Evolutionary conservation across 2,888 invertebrate genomes (phyloP), one percentile per base, ranked within the genome.

Genomic region (Miltochrista miniata): DNA sequence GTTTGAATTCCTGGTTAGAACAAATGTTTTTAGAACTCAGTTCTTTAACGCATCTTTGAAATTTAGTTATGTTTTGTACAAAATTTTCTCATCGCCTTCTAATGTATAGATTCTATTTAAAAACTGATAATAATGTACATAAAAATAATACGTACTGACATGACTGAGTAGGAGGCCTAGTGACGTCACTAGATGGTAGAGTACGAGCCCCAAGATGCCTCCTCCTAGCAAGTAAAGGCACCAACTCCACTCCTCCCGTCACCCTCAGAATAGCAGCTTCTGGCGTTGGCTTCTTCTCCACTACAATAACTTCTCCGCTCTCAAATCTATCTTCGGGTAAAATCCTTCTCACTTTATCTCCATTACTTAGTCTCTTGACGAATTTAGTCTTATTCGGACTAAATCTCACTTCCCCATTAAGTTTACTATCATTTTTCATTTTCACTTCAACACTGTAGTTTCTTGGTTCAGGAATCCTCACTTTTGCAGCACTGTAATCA

Each of bases 211-310:
- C 91, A 5, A 88, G 80, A 5, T 87, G 80, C 53, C 95, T 90
- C 64, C 95, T 92, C 57, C 94, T 93, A 15, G 95, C 95, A 59
- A 96, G 82, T 44, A 96, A 85, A 1, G 96, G 95, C 48, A 96
- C 96, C 72, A 96, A 87, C 83, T 96, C 96, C 44, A 95, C 93
- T 15, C 96, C 96, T 15, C 94, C 94, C 1, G 93, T 94, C 55
- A 92, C 73, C 54, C 83, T 78, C 14, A 90, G 61, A 46, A 92
- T 85, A 13, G 80, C 70, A 10, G 78, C 76, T 56, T 91, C 92
- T 13, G 92, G 90, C 4, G 91, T 92, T n/a, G 65, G 66, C 44
- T 88, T 85, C 54, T 83, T 84, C 41, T 81, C 79, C 14, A 49
- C 60, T 13, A 48, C 51, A 48, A 54, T 45, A 29, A 44, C 37